Conservation (phyloP, 2,797 vertebrate genomes). For the Coendou prehensilis region DNA sequence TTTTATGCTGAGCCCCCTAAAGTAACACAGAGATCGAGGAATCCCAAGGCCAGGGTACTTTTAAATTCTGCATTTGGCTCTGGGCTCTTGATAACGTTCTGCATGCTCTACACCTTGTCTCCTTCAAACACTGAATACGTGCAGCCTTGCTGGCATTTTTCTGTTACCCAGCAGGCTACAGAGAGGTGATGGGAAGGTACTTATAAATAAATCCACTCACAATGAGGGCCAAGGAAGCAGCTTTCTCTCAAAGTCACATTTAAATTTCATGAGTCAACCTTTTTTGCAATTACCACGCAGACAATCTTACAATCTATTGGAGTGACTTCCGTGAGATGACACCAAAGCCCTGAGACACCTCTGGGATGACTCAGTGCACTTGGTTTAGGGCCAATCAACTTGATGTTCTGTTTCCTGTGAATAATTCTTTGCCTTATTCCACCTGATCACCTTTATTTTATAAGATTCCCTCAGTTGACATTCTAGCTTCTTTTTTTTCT, state of each 20-base stretch:
- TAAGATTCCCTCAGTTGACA: background rate
- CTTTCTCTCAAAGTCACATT: conserved; percentile 64
- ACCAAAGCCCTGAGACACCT: background rate
- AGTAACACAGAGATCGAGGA: background rate
- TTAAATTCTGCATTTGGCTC: background rate
- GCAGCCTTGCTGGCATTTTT: background rate
- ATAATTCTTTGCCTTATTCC: background rate
- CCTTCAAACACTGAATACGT: background rate
- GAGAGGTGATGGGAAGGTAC: background rate
- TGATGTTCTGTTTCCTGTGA: conserved; percentile 55
- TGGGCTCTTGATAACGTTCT: background rate
- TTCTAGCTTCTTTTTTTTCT: background rate
- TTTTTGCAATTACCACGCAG: conserved; percentile 46
- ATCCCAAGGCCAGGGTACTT: background rate
- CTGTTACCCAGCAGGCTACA: conserved; percentile 4
- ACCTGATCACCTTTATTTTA: background rate
- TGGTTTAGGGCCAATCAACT: background rate
- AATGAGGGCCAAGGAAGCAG: background rate
- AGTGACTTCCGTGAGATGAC: background rate
- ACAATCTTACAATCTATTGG: background rate
- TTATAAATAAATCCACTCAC: background rate
- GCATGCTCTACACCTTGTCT: background rate
- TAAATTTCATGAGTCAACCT: conserved; percentile 63
- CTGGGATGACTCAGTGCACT: background rate
- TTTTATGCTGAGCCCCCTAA: background rate